Percentiles rank a stretch among this genome's conserved stretches.
Conservation (phyloP, 2,797 vertebrate species). For the Geotrypetes seraphini region DNA sequence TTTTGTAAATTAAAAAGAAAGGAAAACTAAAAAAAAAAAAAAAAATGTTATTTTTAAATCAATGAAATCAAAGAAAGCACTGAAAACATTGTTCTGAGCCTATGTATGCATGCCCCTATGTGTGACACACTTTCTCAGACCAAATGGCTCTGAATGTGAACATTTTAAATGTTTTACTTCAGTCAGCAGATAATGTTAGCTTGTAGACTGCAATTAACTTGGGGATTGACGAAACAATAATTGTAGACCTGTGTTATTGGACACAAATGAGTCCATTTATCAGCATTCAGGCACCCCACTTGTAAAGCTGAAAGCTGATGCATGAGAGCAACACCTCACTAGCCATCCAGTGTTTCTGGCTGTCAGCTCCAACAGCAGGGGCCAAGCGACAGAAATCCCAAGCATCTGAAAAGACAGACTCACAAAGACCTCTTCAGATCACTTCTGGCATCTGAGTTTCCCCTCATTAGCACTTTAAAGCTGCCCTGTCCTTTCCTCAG, state of each 20-base stretch:
- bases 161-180: slow-evolving; percentile 12
- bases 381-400: slow-evolving; percentile 51
- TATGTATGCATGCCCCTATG: too few species aligned
- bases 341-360: slow-evolving; percentile 44
- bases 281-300: slow-evolving; percentile 23
- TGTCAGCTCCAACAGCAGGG: slow-evolving; percentile 20
- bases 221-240: slow-evolving; percentile 10
- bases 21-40: background rate
- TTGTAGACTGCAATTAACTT: slow-evolving; percentile 27
- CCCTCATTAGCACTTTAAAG: slow-evolving; percentile 65
- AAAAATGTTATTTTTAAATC: background rate
- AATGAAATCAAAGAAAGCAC: background rate
- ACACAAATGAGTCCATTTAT: slow-evolving; percentile 26
- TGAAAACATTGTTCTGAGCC: background rate
- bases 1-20: slow-evolving; percentile 1
- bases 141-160: slow-evolving; percentile 1
- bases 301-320: slow-evolving; percentile 29
- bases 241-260: slow-evolving; percentile 11
- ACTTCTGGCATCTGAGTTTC: slow-evolving; percentile 51
- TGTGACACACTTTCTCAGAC: background rate
- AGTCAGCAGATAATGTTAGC: slow-evolving; percentile 6
- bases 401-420: slow-evolving; percentile 35
- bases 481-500: slow-evolving; percentile 50
- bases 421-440: slow-evolving; percentile 59
- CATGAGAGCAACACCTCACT: slow-evolving; percentile 39